Evolutionary conservation across 2,888 invertebrate species (phyloP).

Genomic region (Monopis laevigella): DNA sequence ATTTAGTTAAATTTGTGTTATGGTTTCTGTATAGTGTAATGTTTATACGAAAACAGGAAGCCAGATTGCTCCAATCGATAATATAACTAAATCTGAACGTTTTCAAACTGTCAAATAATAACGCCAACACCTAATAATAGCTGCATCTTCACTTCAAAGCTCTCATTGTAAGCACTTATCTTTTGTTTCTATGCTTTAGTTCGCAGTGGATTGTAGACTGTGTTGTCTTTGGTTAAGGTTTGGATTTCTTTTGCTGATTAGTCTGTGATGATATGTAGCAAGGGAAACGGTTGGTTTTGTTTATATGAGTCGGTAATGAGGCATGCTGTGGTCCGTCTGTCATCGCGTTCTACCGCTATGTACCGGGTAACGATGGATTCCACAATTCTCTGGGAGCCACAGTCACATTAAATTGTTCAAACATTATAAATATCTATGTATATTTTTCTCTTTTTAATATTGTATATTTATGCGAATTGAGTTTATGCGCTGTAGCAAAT

Average conservation of each 20-base stretch:
- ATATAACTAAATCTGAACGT: constrained; percentile 59
- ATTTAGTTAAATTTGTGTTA: constrained; percentile 3
- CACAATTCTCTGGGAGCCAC: constrained; percentile 27
- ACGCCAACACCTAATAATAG: constrained; percentile 63
- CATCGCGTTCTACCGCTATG: constrained; percentile 37
- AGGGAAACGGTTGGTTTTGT: constrained; percentile 31
- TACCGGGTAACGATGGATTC: neutral
- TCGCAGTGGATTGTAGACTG: neutral
- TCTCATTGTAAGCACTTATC: constrained; percentile 36
- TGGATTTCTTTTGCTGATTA: neutral
- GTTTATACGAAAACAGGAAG: constrained; percentile 60
- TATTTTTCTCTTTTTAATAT: too few relatives aligned
- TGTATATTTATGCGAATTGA: too few relatives aligned
- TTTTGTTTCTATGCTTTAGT: neutral
- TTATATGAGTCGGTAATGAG: constrained; percentile 51
- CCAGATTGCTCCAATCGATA: constrained; percentile 53
- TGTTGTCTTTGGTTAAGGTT: neutral
- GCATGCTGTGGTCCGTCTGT: constrained; percentile 48
- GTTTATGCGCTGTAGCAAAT: too few relatives aligned
- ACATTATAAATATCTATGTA: too few relatives aligned
- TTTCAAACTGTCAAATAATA: constrained; percentile 67
- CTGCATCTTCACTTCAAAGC: constrained; percentile 50
- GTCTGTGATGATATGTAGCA: neutral
- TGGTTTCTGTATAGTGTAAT: constrained; percentile 20
- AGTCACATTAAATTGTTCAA: too few relatives aligned